phyloP scores from a whole-genome alignment of 2,888 invertebrate genomes.

The Trimorus sp. region DNA sequence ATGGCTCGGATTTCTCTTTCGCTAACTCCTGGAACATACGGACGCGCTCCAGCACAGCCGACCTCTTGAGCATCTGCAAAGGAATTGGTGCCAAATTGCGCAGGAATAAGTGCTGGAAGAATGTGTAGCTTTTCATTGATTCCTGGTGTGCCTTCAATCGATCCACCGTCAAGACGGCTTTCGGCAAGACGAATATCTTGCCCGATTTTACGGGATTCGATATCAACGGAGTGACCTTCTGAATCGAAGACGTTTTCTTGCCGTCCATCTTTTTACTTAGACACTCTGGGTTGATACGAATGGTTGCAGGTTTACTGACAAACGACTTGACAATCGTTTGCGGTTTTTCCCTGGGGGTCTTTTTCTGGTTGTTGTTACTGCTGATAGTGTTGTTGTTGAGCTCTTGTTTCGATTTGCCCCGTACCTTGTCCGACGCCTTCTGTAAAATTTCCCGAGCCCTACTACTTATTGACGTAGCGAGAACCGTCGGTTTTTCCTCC shows the following conservation, averaged over 20 bases:
- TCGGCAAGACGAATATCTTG: conserved; percentile 16
- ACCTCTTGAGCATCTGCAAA: conserved; percentile 81
- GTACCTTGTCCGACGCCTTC: conserved; percentile 67
- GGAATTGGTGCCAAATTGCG: conserved; percentile 82
- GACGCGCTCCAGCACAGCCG: conserved; percentile 87
- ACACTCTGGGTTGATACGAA: conserved; percentile 66
- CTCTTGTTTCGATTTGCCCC: conserved; percentile 33
- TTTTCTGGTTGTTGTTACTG: conserved; percentile 61
- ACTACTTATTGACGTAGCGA: conserved; percentile 80
- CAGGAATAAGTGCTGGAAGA: conserved; percentile 88
- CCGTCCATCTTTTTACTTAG: conserved; percentile 54
- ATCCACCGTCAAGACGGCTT: conserved; percentile 76
- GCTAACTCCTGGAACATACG: conserved; percentile 85
- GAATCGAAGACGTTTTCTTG: conserved; percentile 63
- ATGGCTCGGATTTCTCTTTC: conserved; percentile 83
- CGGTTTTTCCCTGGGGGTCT: conserved; percentile 75
- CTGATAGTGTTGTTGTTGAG: conserved; percentile 39
- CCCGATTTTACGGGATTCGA: conserved; percentile 40
- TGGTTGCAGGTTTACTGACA: conserved; percentile 69
- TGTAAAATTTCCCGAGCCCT: conserved; percentile 77
- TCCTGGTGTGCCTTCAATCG: conserved; percentile 84
- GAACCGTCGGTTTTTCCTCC: conserved; percentile 81
- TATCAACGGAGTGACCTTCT: conserved; percentile 27
- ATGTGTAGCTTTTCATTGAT: conserved; percentile 85
- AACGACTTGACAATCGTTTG: conserved; percentile 77